Evolutionary conservation across 2,888 invertebrate species (phyloP), one percentile per base, ranked within the genome.

Genomic region (Parthenolecanium corni): DNA sequence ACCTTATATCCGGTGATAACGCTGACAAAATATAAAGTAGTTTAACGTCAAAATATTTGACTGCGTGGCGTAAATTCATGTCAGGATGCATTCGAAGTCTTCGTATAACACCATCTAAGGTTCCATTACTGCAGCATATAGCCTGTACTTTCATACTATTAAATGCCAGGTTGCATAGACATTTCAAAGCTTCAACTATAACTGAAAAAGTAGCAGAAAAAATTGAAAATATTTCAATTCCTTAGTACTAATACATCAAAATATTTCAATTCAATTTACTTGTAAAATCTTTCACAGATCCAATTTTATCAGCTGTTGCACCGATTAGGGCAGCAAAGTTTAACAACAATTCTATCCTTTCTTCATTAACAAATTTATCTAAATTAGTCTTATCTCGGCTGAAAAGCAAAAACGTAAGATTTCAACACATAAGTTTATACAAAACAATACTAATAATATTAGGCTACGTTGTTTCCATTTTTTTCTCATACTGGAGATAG

Each of bases 21-120:
- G 92, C 93, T 21, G 94, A 92, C 61, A 93, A 77, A 57, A 96
- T 79, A 74, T 95, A 95, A 61, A 95, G 74, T 62, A 94, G 77
- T 73, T 89, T 86, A 80, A 91, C 84, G 71, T 94, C 90, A 76
- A 86, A 94, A 68, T 85, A 80, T 78, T 86, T 87, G 18, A 92
- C 79, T 64, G 86, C 83, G 71, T 82, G 78, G 40, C 83, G 80
- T 61, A 82, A 76, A 38, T 79, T 77, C 64, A 80, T 79, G 66
- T 84, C 81, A 65, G 78, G 81, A 70, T 84, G 85, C 11, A 79
- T 80, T 69, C 82, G 79, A 58, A 91, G 76, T 56, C 89, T 80
- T 67, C 84, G 80, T 1, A 87, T 76, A 47, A 93, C 79, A 31
- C 84, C 84, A 67, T 86, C 83, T 6, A 86, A 78, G 73, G 79